Evolutionary conservation across 1,140 invertebrate genomes (phyloP).

Genomic region (Trigoniulus corallinus): DNA sequence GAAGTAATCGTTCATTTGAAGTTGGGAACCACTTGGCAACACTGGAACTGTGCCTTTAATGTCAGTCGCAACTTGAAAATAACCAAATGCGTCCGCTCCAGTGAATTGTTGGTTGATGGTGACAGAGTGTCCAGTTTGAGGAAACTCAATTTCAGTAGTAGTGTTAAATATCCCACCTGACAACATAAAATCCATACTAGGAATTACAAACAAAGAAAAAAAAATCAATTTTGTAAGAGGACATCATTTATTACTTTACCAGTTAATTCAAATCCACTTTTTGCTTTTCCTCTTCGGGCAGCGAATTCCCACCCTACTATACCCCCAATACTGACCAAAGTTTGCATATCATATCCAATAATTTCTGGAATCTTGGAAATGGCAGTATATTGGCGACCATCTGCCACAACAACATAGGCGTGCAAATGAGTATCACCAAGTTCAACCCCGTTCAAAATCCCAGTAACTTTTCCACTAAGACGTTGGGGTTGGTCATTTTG

Average conservation of each 20-base stretch:
- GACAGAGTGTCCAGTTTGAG: constrained; percentile 47
- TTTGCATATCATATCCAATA: constrained; percentile 59
- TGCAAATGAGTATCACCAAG: constrained; percentile 69
- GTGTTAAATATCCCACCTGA: constrained; percentile 69
- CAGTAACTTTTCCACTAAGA: constrained; percentile 66
- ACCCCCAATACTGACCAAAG: constrained; percentile 55
- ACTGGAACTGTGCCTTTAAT: constrained; percentile 59
- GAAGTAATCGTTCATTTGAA: constrained; percentile 59
- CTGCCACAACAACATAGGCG: constrained; percentile 73
- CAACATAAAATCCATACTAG: constrained; percentile 4
- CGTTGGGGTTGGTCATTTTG: constrained; percentile 64
- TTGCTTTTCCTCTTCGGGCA: constrained; percentile 45
- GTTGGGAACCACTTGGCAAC: constrained; percentile 38
- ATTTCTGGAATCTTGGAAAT: constrained; percentile 53
- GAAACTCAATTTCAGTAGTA: constrained; percentile 52
- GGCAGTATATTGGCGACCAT: constrained; percentile 79
- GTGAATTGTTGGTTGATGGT: constrained; percentile 56
- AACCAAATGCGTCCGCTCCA: constrained; percentile 81
- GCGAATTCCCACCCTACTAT: constrained; percentile 87
- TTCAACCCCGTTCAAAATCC: constrained; percentile 53
- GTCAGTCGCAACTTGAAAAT: constrained; percentile 55
- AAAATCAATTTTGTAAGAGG: background rate
- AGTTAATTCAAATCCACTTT: constrained; percentile 72
- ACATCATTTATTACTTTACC: constrained; percentile 27
- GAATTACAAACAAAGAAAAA: constrained; percentile 14